These are phyloP conservation scores for Ispidina lecontei DNA, from an alignment of 2,797 vertebrate genomes.

Conservation along the genomic window DNA sequence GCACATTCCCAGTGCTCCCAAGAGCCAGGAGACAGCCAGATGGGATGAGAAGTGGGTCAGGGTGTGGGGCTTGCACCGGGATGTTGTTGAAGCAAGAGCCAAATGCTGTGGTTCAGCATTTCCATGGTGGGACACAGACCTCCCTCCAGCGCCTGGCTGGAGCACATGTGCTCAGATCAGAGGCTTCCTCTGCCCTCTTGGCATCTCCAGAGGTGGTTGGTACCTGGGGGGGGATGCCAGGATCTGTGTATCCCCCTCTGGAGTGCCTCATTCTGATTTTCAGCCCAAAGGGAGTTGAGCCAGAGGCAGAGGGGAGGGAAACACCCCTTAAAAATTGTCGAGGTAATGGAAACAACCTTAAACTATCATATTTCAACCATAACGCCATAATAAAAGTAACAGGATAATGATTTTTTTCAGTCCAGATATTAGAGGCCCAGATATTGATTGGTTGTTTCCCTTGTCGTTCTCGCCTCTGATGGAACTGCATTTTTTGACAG, in stretches of 20 bases:
- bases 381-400: slow-evolving; percentile 75
- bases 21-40: fast-evolving
- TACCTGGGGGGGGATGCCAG: not conserved
- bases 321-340: slow-evolving; percentile 20
- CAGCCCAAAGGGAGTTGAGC: not conserved
- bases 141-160: not conserved
- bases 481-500: slow-evolving; percentile 79
- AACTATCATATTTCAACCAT: slow-evolving; percentile 70
- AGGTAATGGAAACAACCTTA: slow-evolving; percentile 66
- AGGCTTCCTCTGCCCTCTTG: not conserved
- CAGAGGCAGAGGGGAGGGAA: not conserved
- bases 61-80: not conserved
- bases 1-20: too few relatives aligned
- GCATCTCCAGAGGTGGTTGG: fast-evolving
- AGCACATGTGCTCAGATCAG: fast-evolving
- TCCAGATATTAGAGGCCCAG: slow-evolving; percentile 75
- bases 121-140: not conserved
- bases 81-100: not conserved
- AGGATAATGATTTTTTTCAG: slow-evolving; percentile 81
- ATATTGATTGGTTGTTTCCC: slow-evolving; percentile 79
- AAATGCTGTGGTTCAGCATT: not conserved
- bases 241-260: fast-evolving
- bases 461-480: slow-evolving; percentile 75
- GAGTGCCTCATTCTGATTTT: not conserved
- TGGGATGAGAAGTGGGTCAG: not conserved